Evolutionary conservation across 2,888 invertebrate genomes (phyloP), one percentile per base, ranked within the genome.

Genomic region (Taphrorychus bicolor): DNA sequence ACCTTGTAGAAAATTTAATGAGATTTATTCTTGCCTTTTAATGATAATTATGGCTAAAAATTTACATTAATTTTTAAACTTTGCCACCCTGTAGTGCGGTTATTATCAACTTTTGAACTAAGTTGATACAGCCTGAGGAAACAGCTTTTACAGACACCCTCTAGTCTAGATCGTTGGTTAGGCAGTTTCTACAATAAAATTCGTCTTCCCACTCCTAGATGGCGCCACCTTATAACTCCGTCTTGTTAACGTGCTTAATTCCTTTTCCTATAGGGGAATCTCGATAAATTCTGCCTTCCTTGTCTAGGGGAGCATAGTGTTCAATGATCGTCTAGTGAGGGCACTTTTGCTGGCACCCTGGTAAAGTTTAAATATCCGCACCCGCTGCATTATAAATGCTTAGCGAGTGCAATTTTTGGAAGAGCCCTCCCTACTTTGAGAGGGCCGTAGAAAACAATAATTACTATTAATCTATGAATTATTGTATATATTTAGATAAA

Each of bases 261-360:
- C 5, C 21, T 5, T 9, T 53, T 24, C n/a, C n/a, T 16, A 16
- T 48, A 16, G 18, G 18, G 16, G 3, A 22, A 48, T 21, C 32
- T 52, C 40, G 4, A n/a, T 16, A 14, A 11, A 7, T n/a, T 67
- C 61, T 11, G 22, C 40, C 67, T 67, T 91, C 91, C 90, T 92
- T 91, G 92, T 92, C 90, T 90, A 83, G 90, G 91, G 91, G 92
- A 91, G 92, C 92, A 88, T 86, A 91, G 89, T 91, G 89, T 88
- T 86, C 92, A 86, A 87, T 90, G 92, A 92, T 88, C 92, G 90
- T 87, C 74, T 89, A 89, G 92, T 91, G 92, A 92, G 92, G 86
- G 85, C 88, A 90, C 89, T 91, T 86, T 85, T 93, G 92, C 92
- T 91, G 88, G 87, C 91, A 89, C 90, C 91, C 85, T 83, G 80